Evolutionary conservation across 2,797 vertebrate species (phyloP), one percentile per base, ranked within the genome.

Genomic region (Prunella strophiata): DNA sequence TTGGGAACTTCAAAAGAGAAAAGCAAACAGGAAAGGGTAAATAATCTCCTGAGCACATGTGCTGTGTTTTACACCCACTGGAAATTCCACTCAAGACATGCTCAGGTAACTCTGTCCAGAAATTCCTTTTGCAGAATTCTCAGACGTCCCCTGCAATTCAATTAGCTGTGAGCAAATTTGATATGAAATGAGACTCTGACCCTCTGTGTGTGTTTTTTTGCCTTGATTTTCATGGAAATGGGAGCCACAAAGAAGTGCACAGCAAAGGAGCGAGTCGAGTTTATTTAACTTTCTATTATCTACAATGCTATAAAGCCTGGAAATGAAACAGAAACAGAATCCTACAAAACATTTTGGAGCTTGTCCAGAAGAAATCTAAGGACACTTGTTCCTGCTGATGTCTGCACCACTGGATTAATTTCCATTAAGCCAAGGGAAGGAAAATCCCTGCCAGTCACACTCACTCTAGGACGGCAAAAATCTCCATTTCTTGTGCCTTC

Each of bases 241-340:
- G 54, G 66, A 94, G 85, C 57, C 79, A 67, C 63, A 90, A 94
- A 84, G 86, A 55, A 61, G 51, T 26, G n/a, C 71, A 82, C 83
- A 91, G 79, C 55, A 50, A 91, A 92, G 51, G 66, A 92, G 55
- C 0, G 1, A 86, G 74, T 6, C 2, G 42, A 85, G 90, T 96
- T 96, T 95, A 87, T 96, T 95, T 97, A 90, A 85, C 87, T 95
- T 94, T 34, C 19, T 84, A 88, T 67, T 92, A 86, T 81, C 94
- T 94, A 9, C 70, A 47, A 29, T 5, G 34, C 65, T 61, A 34
- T 93, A 91, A 94, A 93, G 89, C 25, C 34, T 84, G 88, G 88
- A 94, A 94, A 91, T 36, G 87, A 93, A 86, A 13, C 36, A 94
- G 93, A 91, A 96, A 88, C 66, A 16, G 67, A 85, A 88, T 63